Evolutionary conservation across 1,140 invertebrate species (phyloP).

Genomic region (Orius insidiosus): DNA sequence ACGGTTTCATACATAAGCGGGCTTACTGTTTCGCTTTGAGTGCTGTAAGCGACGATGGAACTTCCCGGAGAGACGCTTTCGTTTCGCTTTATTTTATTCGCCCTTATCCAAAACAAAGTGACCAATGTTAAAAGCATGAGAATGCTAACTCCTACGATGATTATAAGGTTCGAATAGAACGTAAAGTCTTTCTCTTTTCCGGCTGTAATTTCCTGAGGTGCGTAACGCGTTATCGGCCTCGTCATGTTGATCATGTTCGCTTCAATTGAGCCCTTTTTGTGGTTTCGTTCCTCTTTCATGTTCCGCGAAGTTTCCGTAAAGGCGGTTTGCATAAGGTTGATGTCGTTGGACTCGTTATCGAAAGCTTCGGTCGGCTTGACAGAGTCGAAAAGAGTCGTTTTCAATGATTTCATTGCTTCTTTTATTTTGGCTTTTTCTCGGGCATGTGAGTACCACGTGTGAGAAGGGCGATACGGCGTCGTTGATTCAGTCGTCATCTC

Average conservation of each 20-base stretch:
- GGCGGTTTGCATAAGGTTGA: not conserved
- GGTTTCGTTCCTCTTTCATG: not conserved
- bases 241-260: not conserved
- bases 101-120: not conserved
- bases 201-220: not conserved
- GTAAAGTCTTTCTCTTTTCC: not conserved
- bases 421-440: constrained; percentile 5
- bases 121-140: not conserved
- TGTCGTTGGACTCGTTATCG: constrained; percentile 7
- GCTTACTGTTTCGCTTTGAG: not conserved
- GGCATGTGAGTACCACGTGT: constrained; percentile 10
- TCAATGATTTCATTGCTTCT: constrained; percentile 5
- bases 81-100: not conserved
- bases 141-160: not conserved
- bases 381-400: not conserved
- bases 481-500: constrained; percentile 2
- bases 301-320: too few species aligned
- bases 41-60: not conserved
- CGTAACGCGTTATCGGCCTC: not conserved
- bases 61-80: not conserved
- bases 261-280: constrained; percentile 1
- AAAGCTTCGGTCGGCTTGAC: constrained; percentile 1
- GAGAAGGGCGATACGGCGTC: not conserved
- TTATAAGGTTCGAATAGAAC: not conserved
- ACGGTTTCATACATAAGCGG: constrained; percentile 4